Conservation (phyloP, 2,888 invertebrate genomes). For the Crocallis elinguaria region DNA sequence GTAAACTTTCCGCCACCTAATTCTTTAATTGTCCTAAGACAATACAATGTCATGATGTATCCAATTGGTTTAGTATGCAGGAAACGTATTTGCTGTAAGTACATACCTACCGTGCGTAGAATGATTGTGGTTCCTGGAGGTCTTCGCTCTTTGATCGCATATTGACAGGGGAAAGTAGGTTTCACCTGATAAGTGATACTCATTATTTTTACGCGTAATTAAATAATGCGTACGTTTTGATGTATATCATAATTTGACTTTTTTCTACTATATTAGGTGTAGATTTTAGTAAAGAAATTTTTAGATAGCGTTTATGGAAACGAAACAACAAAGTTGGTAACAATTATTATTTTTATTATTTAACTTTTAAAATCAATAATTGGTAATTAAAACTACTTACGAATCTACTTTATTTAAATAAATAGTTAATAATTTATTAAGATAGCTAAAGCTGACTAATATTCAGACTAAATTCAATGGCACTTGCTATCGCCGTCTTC, state of each 20-base stretch:
- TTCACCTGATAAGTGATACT: slow-evolving; percentile 54
- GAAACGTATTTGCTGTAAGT: slow-evolving; percentile 35
- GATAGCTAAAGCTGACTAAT: slow-evolving; percentile 42
- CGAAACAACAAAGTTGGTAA: slow-evolving; percentile 7
- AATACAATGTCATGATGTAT: slow-evolving; percentile 37
- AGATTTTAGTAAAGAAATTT: too few relatives aligned
- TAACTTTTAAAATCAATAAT: slow-evolving; percentile 23
- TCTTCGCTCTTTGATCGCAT: slow-evolving; percentile 61
- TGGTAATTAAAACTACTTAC: slow-evolving; percentile 37
- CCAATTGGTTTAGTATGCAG: slow-evolving; percentile 65
- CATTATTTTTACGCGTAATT: slow-evolving; percentile 35
- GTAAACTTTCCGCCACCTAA: slow-evolving; percentile 50
- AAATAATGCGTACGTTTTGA: too few relatives aligned
- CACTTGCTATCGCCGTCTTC: slow-evolving; percentile 44
- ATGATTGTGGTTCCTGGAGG: slow-evolving; percentile 51
- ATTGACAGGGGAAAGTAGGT: slow-evolving; percentile 71
- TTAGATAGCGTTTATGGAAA: neutral
- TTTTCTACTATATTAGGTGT: too few relatives aligned
- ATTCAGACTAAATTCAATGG: slow-evolving; percentile 64
- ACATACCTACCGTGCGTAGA: slow-evolving; percentile 62
- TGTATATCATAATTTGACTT: too few relatives aligned
- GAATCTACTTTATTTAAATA: slow-evolving; percentile 46
- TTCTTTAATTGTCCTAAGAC: slow-evolving; percentile 62
- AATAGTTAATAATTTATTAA: slow-evolving; percentile 37
- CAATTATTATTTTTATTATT: slow-evolving; percentile 23